A percentile compares a stretch with the other conserved stretches of the same genome.
These are phyloP conservation scores for Pogonognathellus flavescens DNA, from an alignment of 1,140 invertebrate genomes.

Conservation along the genomic window DNA sequence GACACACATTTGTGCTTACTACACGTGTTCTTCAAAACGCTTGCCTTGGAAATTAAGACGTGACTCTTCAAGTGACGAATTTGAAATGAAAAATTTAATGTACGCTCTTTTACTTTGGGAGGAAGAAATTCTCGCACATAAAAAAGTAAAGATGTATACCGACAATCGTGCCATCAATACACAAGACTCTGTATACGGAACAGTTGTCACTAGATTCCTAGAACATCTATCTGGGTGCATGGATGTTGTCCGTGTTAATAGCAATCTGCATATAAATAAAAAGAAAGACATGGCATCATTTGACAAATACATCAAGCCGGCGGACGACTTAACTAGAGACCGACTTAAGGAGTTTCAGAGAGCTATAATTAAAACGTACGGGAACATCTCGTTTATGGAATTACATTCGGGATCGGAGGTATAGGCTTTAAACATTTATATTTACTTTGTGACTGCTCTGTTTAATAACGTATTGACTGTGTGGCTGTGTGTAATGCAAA, in stretches of 20 bases:
- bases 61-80: neutral
- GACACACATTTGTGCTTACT: neutral
- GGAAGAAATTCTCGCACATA: neutral
- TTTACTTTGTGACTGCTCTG: too few species aligned
- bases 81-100: slow-evolving; percentile 57
- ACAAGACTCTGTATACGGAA: neutral
- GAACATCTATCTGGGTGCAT: slow-evolving; percentile 44
- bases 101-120: slow-evolving; percentile 47
- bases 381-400: neutral
- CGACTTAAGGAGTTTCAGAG: neutral
- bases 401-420: neutral
- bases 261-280: neutral
- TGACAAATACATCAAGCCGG: slow-evolving; percentile 53
- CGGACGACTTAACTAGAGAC: slow-evolving; percentile 28
- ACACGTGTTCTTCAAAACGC: neutral
- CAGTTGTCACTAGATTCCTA: neutral
- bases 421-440: too few species aligned
- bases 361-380: neutral
- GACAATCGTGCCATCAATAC: slow-evolving; percentile 24
- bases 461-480: too few species aligned
- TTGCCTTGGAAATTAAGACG: neutral
- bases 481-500: too few species aligned
- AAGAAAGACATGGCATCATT: neutral
- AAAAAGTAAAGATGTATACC: slow-evolving; percentile 16
- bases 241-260: neutral